Conservation (phyloP, 2,797 vertebrate genomes). For the Chelidonichthys spinosus region DNA sequence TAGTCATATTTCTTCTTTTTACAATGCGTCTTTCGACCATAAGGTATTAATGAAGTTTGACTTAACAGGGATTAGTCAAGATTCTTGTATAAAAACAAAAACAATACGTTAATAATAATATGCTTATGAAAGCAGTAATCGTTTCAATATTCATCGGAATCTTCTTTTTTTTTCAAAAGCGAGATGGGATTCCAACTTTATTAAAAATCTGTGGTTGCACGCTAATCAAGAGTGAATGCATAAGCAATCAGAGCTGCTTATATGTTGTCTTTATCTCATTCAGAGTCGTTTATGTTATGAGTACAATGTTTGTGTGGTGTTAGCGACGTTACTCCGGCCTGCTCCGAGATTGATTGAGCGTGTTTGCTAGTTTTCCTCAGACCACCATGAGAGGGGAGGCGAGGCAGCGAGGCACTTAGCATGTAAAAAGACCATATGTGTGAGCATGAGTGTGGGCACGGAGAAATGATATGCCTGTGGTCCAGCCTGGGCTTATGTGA, state of each 20-base stretch:
- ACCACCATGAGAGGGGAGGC: slow-evolving; percentile 70
- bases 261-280: slow-evolving; percentile 3
- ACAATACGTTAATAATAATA: not conserved
- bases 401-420: slow-evolving; percentile 60
- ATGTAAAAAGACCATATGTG: slow-evolving; percentile 76
- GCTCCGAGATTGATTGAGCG: slow-evolving; percentile 36
- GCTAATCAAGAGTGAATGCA: slow-evolving; percentile 21
- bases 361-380: slow-evolving; percentile 60
- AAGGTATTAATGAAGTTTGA: not conserved
- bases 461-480: slow-evolving; percentile 70
- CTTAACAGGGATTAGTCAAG: not conserved
- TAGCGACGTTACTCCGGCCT: slow-evolving; percentile 38
- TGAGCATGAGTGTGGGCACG: slow-evolving; percentile 71
- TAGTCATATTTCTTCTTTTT: too few relatives aligned
- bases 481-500: slow-evolving; percentile 63
- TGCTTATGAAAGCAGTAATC: slow-evolving; percentile 17
- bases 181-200: slow-evolving; percentile 25
- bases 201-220: not conserved
- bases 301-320: slow-evolving; percentile 23
- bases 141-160: slow-evolving; percentile 23
- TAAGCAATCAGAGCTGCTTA: slow-evolving; percentile 22
- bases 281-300: slow-evolving; percentile 2
- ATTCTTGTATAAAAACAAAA: slow-evolving; percentile 2
- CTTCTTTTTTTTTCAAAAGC: slow-evolving; percentile 8
- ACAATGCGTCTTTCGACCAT: slow-evolving; percentile 1